Evolutionary conservation across 1,140 invertebrate species (phyloP), one percentile per base, ranked within the genome.

Genomic region (Drosophila lini): DNA sequence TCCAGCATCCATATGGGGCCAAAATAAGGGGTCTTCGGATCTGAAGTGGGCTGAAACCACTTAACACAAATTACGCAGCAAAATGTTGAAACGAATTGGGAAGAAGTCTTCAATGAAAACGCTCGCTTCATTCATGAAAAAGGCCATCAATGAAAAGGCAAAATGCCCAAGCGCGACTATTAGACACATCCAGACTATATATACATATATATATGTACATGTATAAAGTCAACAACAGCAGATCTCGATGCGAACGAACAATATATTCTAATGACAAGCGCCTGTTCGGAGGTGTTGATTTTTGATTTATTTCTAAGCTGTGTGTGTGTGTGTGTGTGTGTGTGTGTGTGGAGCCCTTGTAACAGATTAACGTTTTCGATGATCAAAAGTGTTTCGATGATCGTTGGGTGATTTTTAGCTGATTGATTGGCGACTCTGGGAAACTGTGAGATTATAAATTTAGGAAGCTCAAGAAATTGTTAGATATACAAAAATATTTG

Each of bases 1-100:
- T 45, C 36, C 44, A 36, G 22, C 53, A 42, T 45, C 36, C 44
- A 42, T 41, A 36, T 45, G 60, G 48, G 58, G 31, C 44, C 25
- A 40, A 48, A 34, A 22, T 32, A 40, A 50, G 58, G 44, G 44
- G 34, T 59, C 44, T 44, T 62, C 59, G 63, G 76, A 82, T 78
- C 68, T 90, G 73, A 91, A 88, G 81, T 79, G 81, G 89, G 89
- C 73, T 83, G 84, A 68, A 89, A 91, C 89, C 89, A 91, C 89
- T 91, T 91, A 91, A 91, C 90, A 90, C 89, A 85, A 85, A 91
- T 91, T 91, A 91, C 89, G 89, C 89, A 91, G 89, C 89, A 91
- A 91, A 91, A 91, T 91, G 83, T 88, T 78, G 84, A 89, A 78
- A 80, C 88, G 85, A 90, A 90, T 89, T 88, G 84, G 89, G 89